These are phyloP conservation scores for Mylabris sibirica DNA, from an alignment of 2,888 invertebrate genomes.

Conservation along the genomic window DNA sequence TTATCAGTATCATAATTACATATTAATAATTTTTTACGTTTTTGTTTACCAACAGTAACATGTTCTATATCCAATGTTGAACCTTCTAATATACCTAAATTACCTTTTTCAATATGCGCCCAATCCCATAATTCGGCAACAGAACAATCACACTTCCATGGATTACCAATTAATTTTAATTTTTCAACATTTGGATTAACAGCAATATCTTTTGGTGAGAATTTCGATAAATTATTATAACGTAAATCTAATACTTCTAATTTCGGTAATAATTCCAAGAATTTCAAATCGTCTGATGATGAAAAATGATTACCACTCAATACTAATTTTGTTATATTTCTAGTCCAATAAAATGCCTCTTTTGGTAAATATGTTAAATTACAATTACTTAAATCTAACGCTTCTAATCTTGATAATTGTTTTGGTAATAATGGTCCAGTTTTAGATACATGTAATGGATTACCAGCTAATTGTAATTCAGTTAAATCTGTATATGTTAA, in stretches of 20 bases:
- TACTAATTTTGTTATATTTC: constrained; percentile 70
- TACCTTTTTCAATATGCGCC: constrained; percentile 72
- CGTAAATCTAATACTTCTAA: constrained; percentile 71
- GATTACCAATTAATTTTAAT: constrained; percentile 72
- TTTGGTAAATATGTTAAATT: constrained; percentile 68
- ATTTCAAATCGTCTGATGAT: constrained; percentile 64
- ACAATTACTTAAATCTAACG: constrained; percentile 72
- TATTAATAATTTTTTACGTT: constrained; percentile 70
- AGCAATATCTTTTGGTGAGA: constrained; percentile 66
- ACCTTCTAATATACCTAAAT: constrained; percentile 71
- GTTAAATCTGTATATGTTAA: constrained; percentile 70
- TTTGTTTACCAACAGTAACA: constrained; percentile 68
- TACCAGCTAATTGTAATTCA: constrained; percentile 73
- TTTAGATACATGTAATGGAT: constrained; percentile 69
- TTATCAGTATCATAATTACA: constrained; percentile 71
- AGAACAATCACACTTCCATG: constrained; percentile 74
- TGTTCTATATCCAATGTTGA: constrained; percentile 71
- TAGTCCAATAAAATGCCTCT: constrained; percentile 69
- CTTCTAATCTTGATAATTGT: constrained; percentile 70
- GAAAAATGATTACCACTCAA: constrained; percentile 67
- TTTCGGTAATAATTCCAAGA: constrained; percentile 65
- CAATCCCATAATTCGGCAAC: constrained; percentile 77
- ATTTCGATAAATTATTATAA: constrained; percentile 69
- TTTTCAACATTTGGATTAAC: constrained; percentile 68
- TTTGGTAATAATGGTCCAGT: constrained; percentile 70